These are phyloP conservation scores for Dryocosmus kuriphilus DNA, from an alignment of 2,888 invertebrate species.

Conservation along the genomic window DNA sequence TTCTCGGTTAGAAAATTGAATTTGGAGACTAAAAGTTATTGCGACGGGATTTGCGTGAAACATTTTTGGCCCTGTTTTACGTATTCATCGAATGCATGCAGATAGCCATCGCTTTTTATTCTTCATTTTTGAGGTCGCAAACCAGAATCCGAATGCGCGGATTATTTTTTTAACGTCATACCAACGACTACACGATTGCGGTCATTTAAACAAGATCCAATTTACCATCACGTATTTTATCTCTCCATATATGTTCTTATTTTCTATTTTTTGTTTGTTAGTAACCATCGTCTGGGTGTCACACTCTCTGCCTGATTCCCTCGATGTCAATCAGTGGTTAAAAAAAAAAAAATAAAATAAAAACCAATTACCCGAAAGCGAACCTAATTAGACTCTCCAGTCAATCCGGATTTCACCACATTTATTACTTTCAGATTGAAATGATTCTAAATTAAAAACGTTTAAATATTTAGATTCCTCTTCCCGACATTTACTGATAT, in stretches of 20 bases:
- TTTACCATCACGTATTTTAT: conserved; percentile 50
- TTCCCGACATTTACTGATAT: too few relatives aligned
- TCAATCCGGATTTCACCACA: not conserved
- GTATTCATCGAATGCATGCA: not conserved
- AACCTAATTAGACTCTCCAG: not conserved
- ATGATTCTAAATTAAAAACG: too few relatives aligned
- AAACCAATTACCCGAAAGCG: not conserved
- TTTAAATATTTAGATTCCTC: too few relatives aligned
- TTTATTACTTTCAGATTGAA: too few relatives aligned
- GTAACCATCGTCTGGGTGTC: not conserved
- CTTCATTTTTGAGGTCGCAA: conserved; percentile 18
- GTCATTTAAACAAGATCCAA: conserved; percentile 62
- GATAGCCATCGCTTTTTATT: not conserved
- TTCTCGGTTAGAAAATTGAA: not conserved
- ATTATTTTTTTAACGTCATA: conserved; percentile 60
- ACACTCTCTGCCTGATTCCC: not conserved
- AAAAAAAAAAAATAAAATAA: not conserved
- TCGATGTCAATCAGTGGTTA: not conserved
- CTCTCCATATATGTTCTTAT: not conserved
- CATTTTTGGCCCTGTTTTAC: not conserved
- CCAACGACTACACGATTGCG: conserved; percentile 48
- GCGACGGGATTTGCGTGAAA: not conserved
- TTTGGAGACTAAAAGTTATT: not conserved
- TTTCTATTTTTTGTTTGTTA: not conserved
- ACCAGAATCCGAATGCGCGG: conserved; percentile 43